phyloP scores from a whole-genome alignment of 2,113 vertebrate genomes.

The Grammomys surdaster region DNA sequence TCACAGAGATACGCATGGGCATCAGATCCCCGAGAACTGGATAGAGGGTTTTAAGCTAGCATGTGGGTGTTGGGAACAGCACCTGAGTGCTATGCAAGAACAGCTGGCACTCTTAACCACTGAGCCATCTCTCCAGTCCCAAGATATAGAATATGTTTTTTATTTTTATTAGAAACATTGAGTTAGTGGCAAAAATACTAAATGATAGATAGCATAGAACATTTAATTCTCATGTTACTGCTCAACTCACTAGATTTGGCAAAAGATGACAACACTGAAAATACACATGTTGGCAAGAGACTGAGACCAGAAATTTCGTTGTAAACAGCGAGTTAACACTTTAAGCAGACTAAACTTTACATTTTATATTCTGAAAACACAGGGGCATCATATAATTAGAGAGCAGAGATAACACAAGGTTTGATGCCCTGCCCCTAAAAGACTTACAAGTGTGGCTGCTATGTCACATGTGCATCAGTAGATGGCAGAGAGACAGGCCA shows the following conservation, averaged over 20 bases:
- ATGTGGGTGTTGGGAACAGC: neutral
- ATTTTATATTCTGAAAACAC: conserved; percentile 49
- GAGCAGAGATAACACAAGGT: neutral
- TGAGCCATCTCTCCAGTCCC: neutral
- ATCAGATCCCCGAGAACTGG: neutral
- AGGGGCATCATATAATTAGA: neutral
- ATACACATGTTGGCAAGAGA: neutral
- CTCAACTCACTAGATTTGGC: neutral
- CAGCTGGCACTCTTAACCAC: neutral
- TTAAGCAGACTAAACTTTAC: neutral
- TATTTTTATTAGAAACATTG: neutral
- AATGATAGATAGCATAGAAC: neutral
- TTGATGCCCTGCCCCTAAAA: too few species aligned
- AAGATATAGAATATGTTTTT: neutral
- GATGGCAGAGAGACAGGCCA: too few species aligned
- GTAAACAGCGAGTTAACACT: neutral
- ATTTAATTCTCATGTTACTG: conserved; percentile 33
- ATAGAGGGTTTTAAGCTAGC: neutral
- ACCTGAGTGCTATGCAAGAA: neutral
- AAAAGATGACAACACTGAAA: neutral
- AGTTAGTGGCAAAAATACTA: neutral
- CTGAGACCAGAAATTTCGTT: neutral
- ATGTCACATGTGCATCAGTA: too few species aligned
- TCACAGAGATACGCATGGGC: neutral
- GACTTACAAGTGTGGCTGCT: too few species aligned